These are phyloP conservation scores for Lucilia sericata DNA, from an alignment of 1,140 invertebrate genomes.

Conservation along the genomic window DNA sequence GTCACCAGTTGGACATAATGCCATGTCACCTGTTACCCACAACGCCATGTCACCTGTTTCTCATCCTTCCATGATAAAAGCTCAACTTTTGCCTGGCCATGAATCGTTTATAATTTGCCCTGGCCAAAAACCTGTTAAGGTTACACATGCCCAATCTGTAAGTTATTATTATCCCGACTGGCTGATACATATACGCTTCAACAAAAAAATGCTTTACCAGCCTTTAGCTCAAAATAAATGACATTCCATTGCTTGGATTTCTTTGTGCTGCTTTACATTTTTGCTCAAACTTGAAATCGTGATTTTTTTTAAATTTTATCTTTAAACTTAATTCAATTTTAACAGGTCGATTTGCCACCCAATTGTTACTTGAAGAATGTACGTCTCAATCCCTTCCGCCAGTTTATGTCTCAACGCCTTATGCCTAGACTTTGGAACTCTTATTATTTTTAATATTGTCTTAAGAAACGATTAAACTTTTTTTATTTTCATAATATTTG, in stretches of 20 bases:
- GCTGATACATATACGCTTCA: conserved; percentile 45
- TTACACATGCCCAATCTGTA: conserved; percentile 61
- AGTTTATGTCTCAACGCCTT: conserved; percentile 53
- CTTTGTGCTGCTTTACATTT: background rate
- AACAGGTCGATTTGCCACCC: conserved; percentile 60
- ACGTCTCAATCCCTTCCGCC: conserved; percentile 51
- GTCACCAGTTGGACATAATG: background rate
- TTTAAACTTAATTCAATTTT: background rate
- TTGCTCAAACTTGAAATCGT: background rate
- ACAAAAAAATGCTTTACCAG: conserved; percentile 15
- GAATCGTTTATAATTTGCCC: conserved; percentile 63
- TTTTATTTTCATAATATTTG: too few species aligned
- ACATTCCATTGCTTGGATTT: background rate
- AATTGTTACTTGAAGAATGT: conserved; percentile 63
- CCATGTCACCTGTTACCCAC: background rate
- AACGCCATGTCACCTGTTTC: background rate
- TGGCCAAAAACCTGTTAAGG: conserved; percentile 56
- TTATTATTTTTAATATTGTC: background rate
- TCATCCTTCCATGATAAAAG: background rate
- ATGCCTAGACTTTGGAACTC: conserved; percentile 59
- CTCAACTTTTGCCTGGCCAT: conserved; percentile 47
- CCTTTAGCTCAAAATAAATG: background rate
- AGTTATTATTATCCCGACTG: conserved; percentile 53
- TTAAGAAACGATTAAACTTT: too few species aligned
- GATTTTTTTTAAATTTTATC: background rate